Evolutionary conservation across 2,797 vertebrate species (phyloP).

Genomic region (Chrysocyon brachyurus): DNA sequence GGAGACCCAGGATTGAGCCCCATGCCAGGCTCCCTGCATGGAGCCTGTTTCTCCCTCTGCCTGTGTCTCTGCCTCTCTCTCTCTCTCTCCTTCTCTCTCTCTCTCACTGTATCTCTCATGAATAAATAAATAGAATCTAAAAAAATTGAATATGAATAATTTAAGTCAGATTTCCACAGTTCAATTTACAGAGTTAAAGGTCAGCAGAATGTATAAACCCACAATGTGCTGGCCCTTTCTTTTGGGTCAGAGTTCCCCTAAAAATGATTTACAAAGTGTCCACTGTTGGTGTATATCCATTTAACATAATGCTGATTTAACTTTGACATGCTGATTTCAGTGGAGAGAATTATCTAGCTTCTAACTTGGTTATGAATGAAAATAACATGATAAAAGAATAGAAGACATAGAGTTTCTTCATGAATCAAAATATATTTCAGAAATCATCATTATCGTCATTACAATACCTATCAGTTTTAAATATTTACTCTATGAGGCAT

Average conservation of each 20-base stretch:
- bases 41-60: too few relatives aligned
- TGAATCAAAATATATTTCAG: slow-evolving; percentile 41
- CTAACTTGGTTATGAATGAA: neutral
- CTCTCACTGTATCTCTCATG: too few relatives aligned
- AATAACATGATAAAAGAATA: neutral
- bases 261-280: neutral
- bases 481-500: neutral
- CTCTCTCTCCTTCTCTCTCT: too few relatives aligned
- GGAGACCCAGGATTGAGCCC: too few relatives aligned
- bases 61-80: too few relatives aligned
- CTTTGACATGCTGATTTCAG: neutral
- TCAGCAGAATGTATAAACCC: slow-evolving; percentile 12
- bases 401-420: neutral
- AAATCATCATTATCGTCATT: neutral
- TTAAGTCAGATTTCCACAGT: slow-evolving; percentile 63
- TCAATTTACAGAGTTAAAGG: slow-evolving; percentile 57
- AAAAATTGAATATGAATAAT: slow-evolving; percentile 71
- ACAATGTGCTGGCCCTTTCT: neutral
- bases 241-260: slow-evolving; percentile 26
- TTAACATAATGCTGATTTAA: neutral
- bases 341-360: neutral
- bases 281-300: neutral
- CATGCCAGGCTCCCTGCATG: too few relatives aligned
- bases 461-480: neutral
- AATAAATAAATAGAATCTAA: too few relatives aligned